phyloP scores from a whole-genome alignment of 2,113 vertebrate genomes.

The Chaenogobius annularis region DNA sequence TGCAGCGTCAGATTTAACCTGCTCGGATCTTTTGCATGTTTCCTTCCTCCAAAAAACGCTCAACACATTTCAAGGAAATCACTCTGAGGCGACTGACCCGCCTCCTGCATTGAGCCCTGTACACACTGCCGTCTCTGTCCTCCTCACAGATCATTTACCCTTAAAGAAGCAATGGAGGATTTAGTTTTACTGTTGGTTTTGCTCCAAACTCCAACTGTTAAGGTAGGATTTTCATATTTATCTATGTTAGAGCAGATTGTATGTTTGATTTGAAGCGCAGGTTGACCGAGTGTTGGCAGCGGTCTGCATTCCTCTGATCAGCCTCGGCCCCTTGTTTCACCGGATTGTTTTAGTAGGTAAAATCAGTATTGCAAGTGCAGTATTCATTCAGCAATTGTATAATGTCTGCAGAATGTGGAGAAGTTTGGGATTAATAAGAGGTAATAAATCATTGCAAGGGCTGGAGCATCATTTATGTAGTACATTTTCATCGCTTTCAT shows the following conservation, averaged over 20 bases:
- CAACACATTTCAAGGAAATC: constrained; percentile 53
- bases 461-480: no score
- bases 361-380: neutral
- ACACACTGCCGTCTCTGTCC: constrained; percentile 9
- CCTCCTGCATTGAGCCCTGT: constrained; percentile 18
- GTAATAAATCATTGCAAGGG: neutral
- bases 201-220: constrained; percentile 14
- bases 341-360: neutral
- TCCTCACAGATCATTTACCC: constrained; percentile 16
- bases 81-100: constrained; percentile 29
- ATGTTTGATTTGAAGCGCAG: constrained; percentile 1
- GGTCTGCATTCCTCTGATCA: neutral
- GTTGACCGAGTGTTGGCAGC: neutral
- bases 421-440: neutral
- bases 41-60: constrained; percentile 53
- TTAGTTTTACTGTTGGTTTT: constrained; percentile 46
- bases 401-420: neutral
- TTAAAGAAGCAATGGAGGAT: constrained; percentile 55
- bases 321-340: neutral
- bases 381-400: neutral
- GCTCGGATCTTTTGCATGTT: constrained; percentile 22
- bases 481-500: no score
- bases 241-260: neutral
- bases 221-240: constrained; percentile 48
- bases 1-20: neutral